Base-by-base conservation (phyloP, 1,140 invertebrate species). In the Bradysia coprophila region DNA sequence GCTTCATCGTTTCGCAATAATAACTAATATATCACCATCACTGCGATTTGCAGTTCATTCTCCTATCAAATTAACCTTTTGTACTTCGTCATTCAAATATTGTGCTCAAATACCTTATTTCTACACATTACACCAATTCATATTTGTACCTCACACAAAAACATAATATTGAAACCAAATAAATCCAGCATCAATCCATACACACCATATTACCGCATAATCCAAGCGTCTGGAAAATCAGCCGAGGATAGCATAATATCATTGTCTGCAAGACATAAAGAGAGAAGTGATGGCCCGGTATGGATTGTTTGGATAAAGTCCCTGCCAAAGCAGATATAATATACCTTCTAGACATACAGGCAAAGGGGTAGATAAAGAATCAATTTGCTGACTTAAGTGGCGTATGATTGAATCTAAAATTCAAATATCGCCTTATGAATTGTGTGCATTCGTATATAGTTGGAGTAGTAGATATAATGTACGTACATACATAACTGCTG, bases 401-500 rank as follows among this genome's bases (percentile, higher is more conserved):
- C 38, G 38, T 39, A 39, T 39, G 38, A 39, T 39, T 39, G 38
- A 39, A 39, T 39, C 20, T 39, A 39, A 39, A 39, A 39, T 39
- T 21, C 21, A 39, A 39, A 39, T 38, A 38, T 18, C n/a, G n/a
- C 36, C 21, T 20, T 38, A 18, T 20, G 6, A 20, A 4, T 38
- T 38, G 18, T 4, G 36, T 18, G 16, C 6, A n/a, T 38, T 4
- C 21, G 36, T 4, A 38, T 19, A 18, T 16, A 2, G 36, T 5
- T 19, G 18, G 4, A 11, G 18, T 18, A 38, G n/a, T 38, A 18
- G 36, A 9, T n/a, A 18, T 18, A 18, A 10, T 20, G 21, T 18
- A n/a, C 9, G 11, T 38, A 20, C 18, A 4, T 18, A 38, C 4
- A 18, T 38, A 38, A n/a, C 5, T 36, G 15, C 28, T 36, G 15